Conservation (phyloP, 1,140 invertebrate species). For the Eriocheir sinensis region DNA sequence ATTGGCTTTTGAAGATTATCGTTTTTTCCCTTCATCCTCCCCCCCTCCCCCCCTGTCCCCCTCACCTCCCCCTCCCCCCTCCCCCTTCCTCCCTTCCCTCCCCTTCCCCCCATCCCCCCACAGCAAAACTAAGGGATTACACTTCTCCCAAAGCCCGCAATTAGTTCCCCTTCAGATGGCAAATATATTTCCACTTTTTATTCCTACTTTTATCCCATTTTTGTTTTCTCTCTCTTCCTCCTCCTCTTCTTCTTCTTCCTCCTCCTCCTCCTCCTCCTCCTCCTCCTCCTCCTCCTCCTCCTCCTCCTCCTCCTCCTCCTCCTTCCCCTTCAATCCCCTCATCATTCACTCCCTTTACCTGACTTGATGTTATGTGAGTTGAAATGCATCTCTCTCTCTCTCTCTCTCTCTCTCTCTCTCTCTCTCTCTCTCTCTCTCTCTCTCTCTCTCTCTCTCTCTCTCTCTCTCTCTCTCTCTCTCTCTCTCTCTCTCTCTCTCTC, state of each 20-base stretch:
- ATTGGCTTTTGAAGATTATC: neutral
- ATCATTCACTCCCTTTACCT: neutral
- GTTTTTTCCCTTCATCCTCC: too few relatives aligned
- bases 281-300: neutral
- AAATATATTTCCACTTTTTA: neutral
- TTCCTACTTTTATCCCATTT: too few relatives aligned
- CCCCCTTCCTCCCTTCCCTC: neutral
- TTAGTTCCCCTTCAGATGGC: neutral
- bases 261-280: neutral
- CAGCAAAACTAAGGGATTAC: neutral
- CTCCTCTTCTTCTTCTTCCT: neutral
- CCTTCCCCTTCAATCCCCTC: neutral
- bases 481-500: too few relatives aligned
- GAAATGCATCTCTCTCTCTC: too few relatives aligned
- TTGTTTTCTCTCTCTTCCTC: neutral
- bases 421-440: neutral
- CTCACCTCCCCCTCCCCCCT: neutral
- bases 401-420: neutral
- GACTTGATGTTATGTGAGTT: too few relatives aligned
- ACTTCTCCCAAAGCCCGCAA: neutral
- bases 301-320: neutral
- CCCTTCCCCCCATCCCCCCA: neutral
- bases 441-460: neutral
- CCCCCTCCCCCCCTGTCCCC: neutral
- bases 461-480: neutral